phyloP scores from a whole-genome alignment of 2,888 invertebrate species.

The Tetragonula carbonaria region DNA sequence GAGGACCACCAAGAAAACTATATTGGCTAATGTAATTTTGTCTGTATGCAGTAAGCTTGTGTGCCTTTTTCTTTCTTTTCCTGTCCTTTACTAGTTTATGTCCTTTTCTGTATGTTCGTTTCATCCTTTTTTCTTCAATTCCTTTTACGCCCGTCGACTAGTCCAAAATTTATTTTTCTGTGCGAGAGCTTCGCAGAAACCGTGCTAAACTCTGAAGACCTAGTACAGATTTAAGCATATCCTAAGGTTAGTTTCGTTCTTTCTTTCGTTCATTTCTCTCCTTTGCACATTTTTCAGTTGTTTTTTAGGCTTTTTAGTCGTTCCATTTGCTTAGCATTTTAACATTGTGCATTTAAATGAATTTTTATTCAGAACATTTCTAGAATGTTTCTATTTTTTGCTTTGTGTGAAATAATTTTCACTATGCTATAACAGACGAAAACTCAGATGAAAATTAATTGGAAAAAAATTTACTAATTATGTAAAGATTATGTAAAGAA shows the following conservation, averaged over 20 bases:
- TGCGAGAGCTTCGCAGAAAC: conserved; percentile 54
- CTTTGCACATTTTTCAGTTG: conserved; percentile 8
- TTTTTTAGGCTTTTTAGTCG: neutral
- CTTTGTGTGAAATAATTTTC: neutral
- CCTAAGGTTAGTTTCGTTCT: conserved; percentile 23
- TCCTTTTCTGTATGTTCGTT: conserved; percentile 13
- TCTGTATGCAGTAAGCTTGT: conserved; percentile 60
- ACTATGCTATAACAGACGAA: neutral
- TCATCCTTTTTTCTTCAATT: conserved; percentile 38
- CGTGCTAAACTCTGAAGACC: conserved; percentile 63
- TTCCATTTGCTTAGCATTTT: neutral
- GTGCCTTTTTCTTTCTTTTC: conserved; percentile 18
- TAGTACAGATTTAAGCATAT: conserved; percentile 62
- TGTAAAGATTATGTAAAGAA: neutral
- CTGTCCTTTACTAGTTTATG: conserved; percentile 2
- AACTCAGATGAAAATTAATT: neutral
- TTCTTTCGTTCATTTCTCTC: conserved; percentile 2
- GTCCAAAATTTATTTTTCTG: conserved; percentile 68
- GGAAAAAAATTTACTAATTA: neutral
- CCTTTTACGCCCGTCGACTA: conserved; percentile 51
- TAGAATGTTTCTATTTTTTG: neutral
- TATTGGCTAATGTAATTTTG: conserved; percentile 71
- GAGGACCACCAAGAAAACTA: conserved; percentile 62
- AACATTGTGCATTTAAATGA: neutral
- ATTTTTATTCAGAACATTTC: neutral